Percentiles rank a stretch among this genome's conserved stretches.
phyloP scores from a whole-genome alignment of 2,797 vertebrate species.

The Onychomys leucogaster region DNA sequence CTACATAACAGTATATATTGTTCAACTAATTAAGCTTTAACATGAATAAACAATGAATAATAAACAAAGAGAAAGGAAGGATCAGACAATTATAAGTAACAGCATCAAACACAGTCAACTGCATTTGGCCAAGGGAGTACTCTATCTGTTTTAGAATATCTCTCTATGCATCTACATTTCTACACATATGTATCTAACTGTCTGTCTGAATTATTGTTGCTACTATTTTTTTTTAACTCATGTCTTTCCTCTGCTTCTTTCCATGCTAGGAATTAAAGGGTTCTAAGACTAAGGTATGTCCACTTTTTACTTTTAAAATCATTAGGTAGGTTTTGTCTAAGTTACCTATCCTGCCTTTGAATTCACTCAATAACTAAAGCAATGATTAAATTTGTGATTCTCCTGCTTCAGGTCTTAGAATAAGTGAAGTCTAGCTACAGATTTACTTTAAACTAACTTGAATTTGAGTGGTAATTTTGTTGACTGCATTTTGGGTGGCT shows the following conservation, averaged over 20 bases:
- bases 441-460: conserved; percentile 8
- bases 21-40: not conserved
- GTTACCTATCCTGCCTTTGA: not conserved
- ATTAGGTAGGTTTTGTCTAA: not conserved
- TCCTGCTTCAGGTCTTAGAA: not conserved
- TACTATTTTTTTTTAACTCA: not conserved
- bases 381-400: not conserved
- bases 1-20: not conserved
- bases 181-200: too few species aligned
- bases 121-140: not conserved
- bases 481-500: conserved; percentile 5
- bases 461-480: conserved; percentile 7
- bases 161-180: not conserved
- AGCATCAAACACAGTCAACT: not conserved
- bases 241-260: not conserved
- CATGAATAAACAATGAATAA: not conserved
- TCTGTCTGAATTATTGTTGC: not conserved
- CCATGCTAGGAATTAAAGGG: not conserved
- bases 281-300: not conserved
- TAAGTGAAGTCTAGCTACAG: not conserved
- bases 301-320: not conserved
- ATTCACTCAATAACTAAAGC: not conserved
- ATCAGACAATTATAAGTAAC: not conserved
- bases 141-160: not conserved
- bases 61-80: conserved; percentile 23